Base-by-base conservation (phyloP, 2,113 vertebrate genomes). In the Capra hircus region DNA sequence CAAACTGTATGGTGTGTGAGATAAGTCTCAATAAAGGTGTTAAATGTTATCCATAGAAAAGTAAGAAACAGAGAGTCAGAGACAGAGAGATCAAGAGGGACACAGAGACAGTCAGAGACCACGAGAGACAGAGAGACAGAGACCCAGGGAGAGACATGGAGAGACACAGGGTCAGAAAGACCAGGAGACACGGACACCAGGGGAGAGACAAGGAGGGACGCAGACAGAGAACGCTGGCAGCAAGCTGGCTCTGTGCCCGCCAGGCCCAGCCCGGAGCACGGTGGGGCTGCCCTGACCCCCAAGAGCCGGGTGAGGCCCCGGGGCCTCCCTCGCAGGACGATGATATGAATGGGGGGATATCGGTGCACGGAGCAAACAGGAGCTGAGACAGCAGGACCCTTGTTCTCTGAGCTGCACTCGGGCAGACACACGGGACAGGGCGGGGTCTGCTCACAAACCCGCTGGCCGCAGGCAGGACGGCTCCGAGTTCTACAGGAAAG, bases 401-500 rank as follows among this genome's bases (percentile, higher is more conserved):
- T 1, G 23, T 8, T 77, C 40, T 4, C n/a, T 6, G 19, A 30
- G 48, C 59, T 0, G 0, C 2, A 0, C 6, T 5, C 25, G 3
- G 14, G 91, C 19, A 13, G 45, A 60, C 45, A 30, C 89, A 3
- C 0, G 2, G 11, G 30, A 77, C 28, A 27, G 30, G 53, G 53
- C 0, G 5, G 16, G 19, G 12, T 43, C 55, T 28, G 30, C 43
- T n/a, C 30, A 3, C 7, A n/a, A 8, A 57, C 52, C 52, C 4
- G 0, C 52, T 1, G 7, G 52, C 28, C 6, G 0, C 43, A 2
- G 53, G 67, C 3, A 3, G 53, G 11, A 33, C 0, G 0, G 11
- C 23, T 3, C 5, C 1, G 4, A 88, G 67, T 3, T 17, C 17
- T 2, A 5, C 13, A 30, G 43, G 14, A 13, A 62, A 40, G 17